A percentile compares a stretch with the other conserved stretches of the same genome.
phyloP scores from a whole-genome alignment of 2,797 vertebrate genomes.

The Acestrorhynchus altus region DNA sequence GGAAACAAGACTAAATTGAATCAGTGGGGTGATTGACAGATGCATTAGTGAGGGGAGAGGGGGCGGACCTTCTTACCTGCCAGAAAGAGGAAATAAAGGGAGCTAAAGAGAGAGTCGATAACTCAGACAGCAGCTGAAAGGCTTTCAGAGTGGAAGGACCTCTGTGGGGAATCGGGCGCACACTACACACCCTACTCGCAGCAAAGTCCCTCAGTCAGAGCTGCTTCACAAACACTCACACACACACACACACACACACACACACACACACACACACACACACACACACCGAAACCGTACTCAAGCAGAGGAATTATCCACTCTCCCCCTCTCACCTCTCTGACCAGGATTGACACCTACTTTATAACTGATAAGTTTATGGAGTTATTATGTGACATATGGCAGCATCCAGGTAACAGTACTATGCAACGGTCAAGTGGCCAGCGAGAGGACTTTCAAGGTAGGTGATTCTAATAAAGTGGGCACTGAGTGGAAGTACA shows the following conservation, averaged over 20 bases:
- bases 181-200: neutral
- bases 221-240: neutral
- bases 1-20: constrained; percentile 72
- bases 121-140: constrained; percentile 37
- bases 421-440: no score
- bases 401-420: no score
- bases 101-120: constrained; percentile 47
- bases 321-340: neutral
- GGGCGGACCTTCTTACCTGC: constrained; percentile 42
- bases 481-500: neutral
- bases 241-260: neutral
- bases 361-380: no score
- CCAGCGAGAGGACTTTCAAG: no score
- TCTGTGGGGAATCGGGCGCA: constrained; percentile 25
- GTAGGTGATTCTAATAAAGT: no score
- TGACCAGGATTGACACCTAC: no score
- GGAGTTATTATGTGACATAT: no score
- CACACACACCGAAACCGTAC: neutral
- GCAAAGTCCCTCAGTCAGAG: neutral
- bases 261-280: neutral
- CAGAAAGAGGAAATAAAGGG: constrained; percentile 45
- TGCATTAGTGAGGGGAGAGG: constrained; percentile 62
- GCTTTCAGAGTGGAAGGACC: constrained; percentile 33
- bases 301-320: neutral
- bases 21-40: constrained; percentile 71